Evolutionary conservation across 64 coral and sea anemone species (phyloP), one percentile per base, ranked within the genome.

Genomic region (Montipora sp.): DNA sequence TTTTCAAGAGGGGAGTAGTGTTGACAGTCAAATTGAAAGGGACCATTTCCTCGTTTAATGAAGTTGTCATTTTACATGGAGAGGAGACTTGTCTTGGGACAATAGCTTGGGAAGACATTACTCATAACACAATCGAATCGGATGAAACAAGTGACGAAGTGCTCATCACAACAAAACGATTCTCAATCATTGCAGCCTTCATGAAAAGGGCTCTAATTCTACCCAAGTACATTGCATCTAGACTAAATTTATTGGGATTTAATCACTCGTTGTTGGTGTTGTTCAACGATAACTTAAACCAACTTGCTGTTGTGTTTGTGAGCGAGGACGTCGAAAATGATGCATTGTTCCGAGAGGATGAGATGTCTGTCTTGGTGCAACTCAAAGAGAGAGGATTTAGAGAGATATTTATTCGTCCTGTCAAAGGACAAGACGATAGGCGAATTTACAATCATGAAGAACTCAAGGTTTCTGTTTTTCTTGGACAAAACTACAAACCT

Each of bases 401-500:
- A 48, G 91, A 93, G n/a, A 51, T 93, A 47, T 11, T 5, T 68
- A 60, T 90, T 0, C 20, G 59, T 15, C 27, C 82, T 2, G 79
- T 60, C 10, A 15, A 22, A 70, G 55, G 18, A 9, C 7, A 68
- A 19, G 27, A 87, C 1, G 46, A 65, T 13, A 19, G 69, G 14
- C 36, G 58, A 55, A 83, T 93, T 18, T 93, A 47, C 59, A 65
- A 93, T 69, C 5, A 79, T 9, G 91, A 93, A 79, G n/a, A 18
- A 3, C 20, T 93, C 6, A n/a, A 68, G 12, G 15, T 93, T 7
- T 77, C 58, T 2, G 3, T 92, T 45, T 47, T 14, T 5, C 75
- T 93, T 50, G 91, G 91, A 48, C 48, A 83, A 48, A 75, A 93
- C 63, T 86, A 86, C 69, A 87, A 93, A 13, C 47, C 15, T 5